These are phyloP conservation scores for Drosophila tripunctata DNA, from an alignment of 2,888 invertebrate genomes.

Conservation along the genomic window DNA sequence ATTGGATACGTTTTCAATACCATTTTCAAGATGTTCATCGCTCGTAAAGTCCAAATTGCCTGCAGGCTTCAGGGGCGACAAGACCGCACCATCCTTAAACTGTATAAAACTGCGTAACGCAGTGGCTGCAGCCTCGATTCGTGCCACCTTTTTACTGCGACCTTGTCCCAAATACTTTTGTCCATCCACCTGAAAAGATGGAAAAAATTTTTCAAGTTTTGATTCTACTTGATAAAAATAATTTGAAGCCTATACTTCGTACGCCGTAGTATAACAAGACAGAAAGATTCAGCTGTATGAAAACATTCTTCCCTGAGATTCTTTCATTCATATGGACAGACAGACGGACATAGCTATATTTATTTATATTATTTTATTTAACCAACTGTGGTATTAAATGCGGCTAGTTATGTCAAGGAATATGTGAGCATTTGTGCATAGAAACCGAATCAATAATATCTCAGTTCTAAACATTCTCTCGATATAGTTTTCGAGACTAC, in stretches of 20 bases:
- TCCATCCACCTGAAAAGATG: conserved; percentile 85
- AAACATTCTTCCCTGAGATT: too few relatives aligned
- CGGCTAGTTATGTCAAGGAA: background rate
- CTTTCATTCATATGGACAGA: too few relatives aligned
- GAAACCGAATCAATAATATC: too few relatives aligned
- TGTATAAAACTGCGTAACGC: conserved; percentile 87
- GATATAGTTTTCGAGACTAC: too few relatives aligned
- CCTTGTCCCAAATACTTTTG: conserved; percentile 86
- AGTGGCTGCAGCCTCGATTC: conserved; percentile 86
- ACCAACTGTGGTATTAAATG: background rate
- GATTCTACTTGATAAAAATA: background rate
- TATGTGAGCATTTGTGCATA: too few relatives aligned
- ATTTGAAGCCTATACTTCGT: too few relatives aligned
- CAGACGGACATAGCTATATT: too few relatives aligned
- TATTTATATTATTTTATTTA: too few relatives aligned
- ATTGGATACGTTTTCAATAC: conserved; percentile 76
- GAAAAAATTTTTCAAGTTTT: background rate
- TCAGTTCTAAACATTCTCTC: too few relatives aligned
- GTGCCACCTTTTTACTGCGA: conserved; percentile 86
- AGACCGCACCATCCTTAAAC: conserved; percentile 85
- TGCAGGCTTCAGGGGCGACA: conserved; percentile 82
- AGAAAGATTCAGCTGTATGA: too few relatives aligned
- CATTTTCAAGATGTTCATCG: conserved; percentile 85
- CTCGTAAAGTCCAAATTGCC: conserved; percentile 85
- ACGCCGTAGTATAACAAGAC: too few relatives aligned